phyloP scores from a whole-genome alignment of 2,888 invertebrate genomes.

The Volucella zonaria region DNA sequence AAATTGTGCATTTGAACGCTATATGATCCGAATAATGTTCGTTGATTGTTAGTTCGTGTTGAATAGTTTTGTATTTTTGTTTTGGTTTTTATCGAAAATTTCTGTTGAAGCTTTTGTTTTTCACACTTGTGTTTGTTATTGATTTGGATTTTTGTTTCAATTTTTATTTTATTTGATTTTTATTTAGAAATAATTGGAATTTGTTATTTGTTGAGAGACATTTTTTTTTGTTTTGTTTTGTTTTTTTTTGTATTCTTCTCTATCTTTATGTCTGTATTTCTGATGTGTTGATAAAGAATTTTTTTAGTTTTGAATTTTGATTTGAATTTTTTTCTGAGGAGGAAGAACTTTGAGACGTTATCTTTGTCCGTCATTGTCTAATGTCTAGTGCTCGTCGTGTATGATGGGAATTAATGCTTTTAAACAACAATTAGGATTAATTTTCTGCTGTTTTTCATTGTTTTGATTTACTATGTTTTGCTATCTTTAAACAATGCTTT shows the following conservation, averaged over 20 bases:
- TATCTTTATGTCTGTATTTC: constrained; percentile 52
- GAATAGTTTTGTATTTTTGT: constrained; percentile 50
- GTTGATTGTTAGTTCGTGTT: constrained; percentile 73
- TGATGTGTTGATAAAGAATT: constrained; percentile 77
- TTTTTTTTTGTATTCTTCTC: constrained; percentile 35
- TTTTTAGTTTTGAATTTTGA: constrained; percentile 11
- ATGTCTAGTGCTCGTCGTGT: constrained; percentile 56
- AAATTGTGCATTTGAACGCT: constrained; percentile 70
- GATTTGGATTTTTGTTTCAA: constrained; percentile 19
- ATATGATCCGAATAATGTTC: constrained; percentile 72
- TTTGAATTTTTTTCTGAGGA: constrained; percentile 56
- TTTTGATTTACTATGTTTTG: background rate
- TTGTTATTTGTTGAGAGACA: background rate
- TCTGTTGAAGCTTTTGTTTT: constrained; percentile 31
- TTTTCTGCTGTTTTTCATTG: constrained; percentile 16
- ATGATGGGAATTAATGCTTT: constrained; percentile 57
- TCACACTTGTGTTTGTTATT: constrained; percentile 31
- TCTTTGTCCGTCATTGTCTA: constrained; percentile 43
- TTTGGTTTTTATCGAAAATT: constrained; percentile 31
- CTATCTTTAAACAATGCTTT: constrained; percentile 35
- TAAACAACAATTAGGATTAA: constrained; percentile 60
- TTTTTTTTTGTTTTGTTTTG: constrained; percentile 1
- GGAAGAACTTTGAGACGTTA: constrained; percentile 76
- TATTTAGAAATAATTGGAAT: background rate
- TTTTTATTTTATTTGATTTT: background rate